Conservation (phyloP, 2,888 invertebrate species). For the Drosophila formosana region DNA sequence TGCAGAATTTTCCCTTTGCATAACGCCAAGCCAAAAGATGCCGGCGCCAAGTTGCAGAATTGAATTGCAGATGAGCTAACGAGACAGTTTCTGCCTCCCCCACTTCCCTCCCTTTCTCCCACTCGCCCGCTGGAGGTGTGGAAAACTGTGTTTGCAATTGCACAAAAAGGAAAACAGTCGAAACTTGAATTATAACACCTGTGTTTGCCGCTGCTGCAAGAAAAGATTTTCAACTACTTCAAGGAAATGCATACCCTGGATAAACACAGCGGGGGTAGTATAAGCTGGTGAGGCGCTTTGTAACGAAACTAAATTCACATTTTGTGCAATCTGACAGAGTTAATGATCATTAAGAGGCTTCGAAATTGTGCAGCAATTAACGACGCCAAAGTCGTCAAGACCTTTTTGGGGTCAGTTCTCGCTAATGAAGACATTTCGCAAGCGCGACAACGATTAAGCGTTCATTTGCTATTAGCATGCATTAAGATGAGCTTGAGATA, state of each 20-base stretch:
- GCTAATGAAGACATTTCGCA: constrained; percentile 28
- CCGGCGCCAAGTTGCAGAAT: constrained; percentile 34
- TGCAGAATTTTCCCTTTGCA: constrained; percentile 59
- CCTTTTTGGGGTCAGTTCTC: constrained; percentile 20
- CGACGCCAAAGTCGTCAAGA: constrained; percentile 12
- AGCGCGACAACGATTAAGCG: constrained; percentile 13
- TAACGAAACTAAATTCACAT: neutral
- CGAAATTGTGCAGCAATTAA: constrained; percentile 2
- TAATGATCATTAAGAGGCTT: constrained; percentile 3
- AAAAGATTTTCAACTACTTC: neutral
- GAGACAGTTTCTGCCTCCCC: constrained; percentile 5
- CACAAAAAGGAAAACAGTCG: constrained; percentile 18
- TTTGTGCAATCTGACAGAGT: neutral
- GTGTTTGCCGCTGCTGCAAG: neutral
- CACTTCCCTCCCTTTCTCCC: neutral
- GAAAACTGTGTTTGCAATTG: constrained; percentile 23
- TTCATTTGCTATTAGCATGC: constrained; percentile 19
- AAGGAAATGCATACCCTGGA: neutral
- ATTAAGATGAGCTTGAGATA: constrained; percentile 18
- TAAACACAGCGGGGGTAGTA: neutral
- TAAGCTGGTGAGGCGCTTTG: neutral
- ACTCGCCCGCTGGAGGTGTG: constrained; percentile 25
- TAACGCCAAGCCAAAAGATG: constrained; percentile 43
- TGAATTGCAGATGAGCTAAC: constrained; percentile 41
- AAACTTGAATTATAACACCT: constrained; percentile 5